Percentiles rank a stretch among this genome's conserved stretches.
phyloP scores from a whole-genome alignment of 2,797 vertebrate genomes.

The Acomys russatus region DNA sequence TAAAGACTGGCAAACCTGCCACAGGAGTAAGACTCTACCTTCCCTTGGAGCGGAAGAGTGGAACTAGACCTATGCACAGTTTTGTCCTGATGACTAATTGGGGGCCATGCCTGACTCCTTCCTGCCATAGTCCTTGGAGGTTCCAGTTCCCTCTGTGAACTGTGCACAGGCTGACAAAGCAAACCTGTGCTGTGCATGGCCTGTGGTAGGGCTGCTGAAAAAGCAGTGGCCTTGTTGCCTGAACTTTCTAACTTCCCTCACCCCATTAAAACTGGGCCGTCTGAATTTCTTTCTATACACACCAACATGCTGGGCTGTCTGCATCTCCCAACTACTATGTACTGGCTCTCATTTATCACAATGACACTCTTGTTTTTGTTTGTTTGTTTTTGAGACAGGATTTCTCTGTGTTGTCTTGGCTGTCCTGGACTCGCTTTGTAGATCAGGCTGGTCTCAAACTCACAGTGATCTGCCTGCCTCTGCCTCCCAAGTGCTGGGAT shows the following conservation, averaged over 20 bases:
- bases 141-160: constrained; percentile 6
- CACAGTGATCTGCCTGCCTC: no score
- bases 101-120: neutral
- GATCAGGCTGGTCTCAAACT: no score
- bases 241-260: neutral
- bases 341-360: neutral
- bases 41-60: neutral
- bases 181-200: neutral
- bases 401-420: no score
- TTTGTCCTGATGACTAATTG: neutral
- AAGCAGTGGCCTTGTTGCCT: neutral
- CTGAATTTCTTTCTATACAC: constrained; percentile 35
- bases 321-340: neutral
- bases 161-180: neutral
- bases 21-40: neutral
- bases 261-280: neutral
- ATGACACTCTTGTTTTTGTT: neutral
- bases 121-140: neutral
- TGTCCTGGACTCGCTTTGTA: no score
- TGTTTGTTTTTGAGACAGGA: no score
- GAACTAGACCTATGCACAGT: neutral
- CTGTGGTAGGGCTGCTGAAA: neutral
- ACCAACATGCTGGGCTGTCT: neutral
- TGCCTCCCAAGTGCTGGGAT: no score
- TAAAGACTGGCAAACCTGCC: constrained; percentile 15